These are phyloP conservation scores for Margarornis squamiger DNA, from an alignment of 2,797 vertebrate species.

Conservation along the genomic window DNA sequence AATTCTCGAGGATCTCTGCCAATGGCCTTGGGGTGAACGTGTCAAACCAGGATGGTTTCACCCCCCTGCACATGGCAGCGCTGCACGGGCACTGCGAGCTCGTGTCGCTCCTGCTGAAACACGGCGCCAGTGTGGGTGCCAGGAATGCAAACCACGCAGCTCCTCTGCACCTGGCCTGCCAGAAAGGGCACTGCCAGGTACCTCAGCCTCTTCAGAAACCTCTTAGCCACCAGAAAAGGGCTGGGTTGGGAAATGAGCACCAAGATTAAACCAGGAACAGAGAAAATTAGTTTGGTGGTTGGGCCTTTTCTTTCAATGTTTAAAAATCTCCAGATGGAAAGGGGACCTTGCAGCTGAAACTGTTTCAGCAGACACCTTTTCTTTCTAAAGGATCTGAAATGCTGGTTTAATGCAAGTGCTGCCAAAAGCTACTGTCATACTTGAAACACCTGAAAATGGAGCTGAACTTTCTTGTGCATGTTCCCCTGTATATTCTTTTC, in stretches of 20 bases:
- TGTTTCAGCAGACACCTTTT: background rate
- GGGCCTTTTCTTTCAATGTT: background rate
- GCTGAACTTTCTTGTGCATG: background rate
- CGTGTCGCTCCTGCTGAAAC: slow-evolving; percentile 80
- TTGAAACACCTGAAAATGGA: background rate
- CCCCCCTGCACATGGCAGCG: slow-evolving; percentile 87
- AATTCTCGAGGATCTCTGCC: slow-evolving; percentile 74
- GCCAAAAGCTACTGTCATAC: rapidly evolving
- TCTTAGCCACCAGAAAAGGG: background rate
- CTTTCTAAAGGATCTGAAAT: background rate
- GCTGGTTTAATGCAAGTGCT: background rate
- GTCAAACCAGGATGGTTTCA: slow-evolving; percentile 81
- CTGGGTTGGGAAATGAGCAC: background rate
- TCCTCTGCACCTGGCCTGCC: slow-evolving; percentile 91
- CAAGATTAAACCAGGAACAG: background rate
- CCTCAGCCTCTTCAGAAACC: background rate
- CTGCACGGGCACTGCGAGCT: slow-evolving; percentile 84
- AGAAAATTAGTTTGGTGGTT: background rate
- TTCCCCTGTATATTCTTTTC: background rate
- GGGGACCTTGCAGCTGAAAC: background rate
- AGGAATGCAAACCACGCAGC: slow-evolving; percentile 80
- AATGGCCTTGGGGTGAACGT: slow-evolving; percentile 85
- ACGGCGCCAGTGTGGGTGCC: slow-evolving; percentile 82
- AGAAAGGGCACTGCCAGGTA: slow-evolving; percentile 88
- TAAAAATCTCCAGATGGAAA: background rate